Percentiles rank a stretch among this genome's conserved stretches.
These are phyloP conservation scores for Hyles vespertilio DNA, from an alignment of 1,140 invertebrate species.

Conservation along the genomic window DNA sequence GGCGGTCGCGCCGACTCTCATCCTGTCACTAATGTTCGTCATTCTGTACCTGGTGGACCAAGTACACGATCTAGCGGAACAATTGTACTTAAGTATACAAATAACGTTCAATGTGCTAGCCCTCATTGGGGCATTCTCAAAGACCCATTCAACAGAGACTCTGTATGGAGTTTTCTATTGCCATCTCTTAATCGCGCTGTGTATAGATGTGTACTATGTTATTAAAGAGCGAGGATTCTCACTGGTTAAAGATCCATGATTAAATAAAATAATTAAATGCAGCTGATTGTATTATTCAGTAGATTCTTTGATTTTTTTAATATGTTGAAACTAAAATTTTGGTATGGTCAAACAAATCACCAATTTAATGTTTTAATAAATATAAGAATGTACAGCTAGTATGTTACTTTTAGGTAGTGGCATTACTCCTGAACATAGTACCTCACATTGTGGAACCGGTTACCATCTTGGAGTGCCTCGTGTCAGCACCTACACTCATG, in stretches of 20 bases:
- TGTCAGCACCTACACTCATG: slow-evolving; percentile 56
- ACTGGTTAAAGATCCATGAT: background rate
- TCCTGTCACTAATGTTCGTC: slow-evolving; percentile 56
- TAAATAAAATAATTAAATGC: slow-evolving; percentile 30
- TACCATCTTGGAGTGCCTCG: slow-evolving; percentile 48
- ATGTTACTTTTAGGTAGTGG: slow-evolving; percentile 66
- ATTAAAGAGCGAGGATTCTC: slow-evolving; percentile 49
- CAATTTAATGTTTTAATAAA: slow-evolving; percentile 7
- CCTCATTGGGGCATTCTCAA: slow-evolving; percentile 28
- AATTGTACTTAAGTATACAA: slow-evolving; percentile 49
- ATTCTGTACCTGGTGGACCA: slow-evolving; percentile 64
- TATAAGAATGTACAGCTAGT: slow-evolving; percentile 7
- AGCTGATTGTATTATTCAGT: slow-evolving; percentile 34
- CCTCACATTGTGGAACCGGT: slow-evolving; percentile 58
- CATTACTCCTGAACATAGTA: slow-evolving; percentile 61
- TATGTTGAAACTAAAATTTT: no score
- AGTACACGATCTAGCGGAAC: slow-evolving; percentile 58
- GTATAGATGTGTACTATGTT: slow-evolving; percentile 55
- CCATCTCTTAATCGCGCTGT: slow-evolving; percentile 50
- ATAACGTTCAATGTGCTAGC: slow-evolving; percentile 36
- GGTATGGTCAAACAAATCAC: background rate
- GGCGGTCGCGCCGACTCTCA: slow-evolving; percentile 51
- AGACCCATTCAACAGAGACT: slow-evolving; percentile 19
- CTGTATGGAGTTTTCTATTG: slow-evolving; percentile 55
- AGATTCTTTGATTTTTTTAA: background rate